Percentiles rank a stretch among this genome's conserved stretches.
Conservation (phyloP, 2,797 vertebrate species). For the Artibeus lituratus region DNA sequence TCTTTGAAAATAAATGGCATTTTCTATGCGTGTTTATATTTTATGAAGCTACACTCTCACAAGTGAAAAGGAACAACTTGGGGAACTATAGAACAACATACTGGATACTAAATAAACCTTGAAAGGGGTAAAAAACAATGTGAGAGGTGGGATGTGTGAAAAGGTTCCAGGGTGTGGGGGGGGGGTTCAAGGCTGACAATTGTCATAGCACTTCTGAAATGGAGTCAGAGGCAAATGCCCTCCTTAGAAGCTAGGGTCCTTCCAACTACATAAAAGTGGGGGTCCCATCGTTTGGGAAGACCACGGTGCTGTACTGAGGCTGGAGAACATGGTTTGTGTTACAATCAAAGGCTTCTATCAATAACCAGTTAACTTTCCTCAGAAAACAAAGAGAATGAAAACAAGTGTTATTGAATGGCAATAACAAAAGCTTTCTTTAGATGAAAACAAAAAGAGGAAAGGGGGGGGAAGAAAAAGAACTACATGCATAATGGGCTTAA, state of each 20-base stretch:
- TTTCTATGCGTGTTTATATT: not conserved
- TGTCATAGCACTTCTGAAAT: not conserved
- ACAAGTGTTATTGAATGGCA: not conserved
- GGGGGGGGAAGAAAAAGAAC: not conserved
- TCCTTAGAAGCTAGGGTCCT: not conserved
- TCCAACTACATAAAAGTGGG: not conserved
- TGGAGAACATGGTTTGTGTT: not conserved
- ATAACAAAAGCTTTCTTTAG: not conserved
- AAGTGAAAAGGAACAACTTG: not conserved
- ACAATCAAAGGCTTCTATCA: not conserved
- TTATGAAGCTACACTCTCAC: not conserved
- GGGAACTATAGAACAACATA: not conserved
- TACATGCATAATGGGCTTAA: not conserved
- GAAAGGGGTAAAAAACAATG: not conserved
- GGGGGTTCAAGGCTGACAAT: not conserved
- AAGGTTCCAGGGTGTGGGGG: too few species aligned
- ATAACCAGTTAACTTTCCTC: not conserved
- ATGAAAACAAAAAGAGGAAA: not conserved
- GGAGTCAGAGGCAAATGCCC: not conserved
- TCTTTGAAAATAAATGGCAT: constrained; percentile 6
- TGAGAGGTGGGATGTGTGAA: not conserved
- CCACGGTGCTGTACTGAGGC: not conserved
- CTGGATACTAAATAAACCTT: not conserved
- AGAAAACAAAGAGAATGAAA: constrained; percentile 29
- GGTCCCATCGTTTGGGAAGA: not conserved